Evolutionary conservation across 2,888 invertebrate genomes (phyloP).

Genomic region (Dynastes tityus): DNA sequence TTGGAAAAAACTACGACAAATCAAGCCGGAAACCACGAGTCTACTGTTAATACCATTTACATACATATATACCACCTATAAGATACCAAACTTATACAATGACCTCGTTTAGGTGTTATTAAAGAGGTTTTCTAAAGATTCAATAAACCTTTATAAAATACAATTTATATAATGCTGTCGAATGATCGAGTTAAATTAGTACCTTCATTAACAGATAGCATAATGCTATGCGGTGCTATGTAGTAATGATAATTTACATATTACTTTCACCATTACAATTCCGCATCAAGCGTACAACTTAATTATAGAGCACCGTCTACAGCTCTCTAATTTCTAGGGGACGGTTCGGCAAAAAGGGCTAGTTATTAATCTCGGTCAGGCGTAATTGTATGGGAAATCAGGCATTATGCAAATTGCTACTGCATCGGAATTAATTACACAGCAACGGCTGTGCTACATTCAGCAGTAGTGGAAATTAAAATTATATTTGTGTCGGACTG

Average conservation of each 20-base stretch:
- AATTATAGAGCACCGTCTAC: not conserved
- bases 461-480: slow-evolving; percentile 23
- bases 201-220: no score
- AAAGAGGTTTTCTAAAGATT: no score
- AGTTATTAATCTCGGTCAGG: slow-evolving; percentile 24
- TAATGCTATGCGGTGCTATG: not conserved
- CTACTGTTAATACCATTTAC: no score
- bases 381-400: slow-evolving; percentile 38
- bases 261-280: no score
- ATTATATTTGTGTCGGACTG: slow-evolving; percentile 22
- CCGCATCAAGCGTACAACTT: not conserved
- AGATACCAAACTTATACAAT: no score
- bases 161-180: no score
- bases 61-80: no score
- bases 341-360: slow-evolving; percentile 12
- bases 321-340: slow-evolving; percentile 5
- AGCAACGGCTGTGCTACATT: not conserved
- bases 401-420: slow-evolving; percentile 37
- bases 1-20: no score
- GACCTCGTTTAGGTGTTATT: no score
- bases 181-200: no score
- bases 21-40: no score
- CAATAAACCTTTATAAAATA: no score
- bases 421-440: slow-evolving; percentile 37
- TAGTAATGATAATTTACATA: not conserved